Evolutionary conservation across 2,888 invertebrate genomes (phyloP).

Genomic region (Cartodere bifasciata): DNA sequence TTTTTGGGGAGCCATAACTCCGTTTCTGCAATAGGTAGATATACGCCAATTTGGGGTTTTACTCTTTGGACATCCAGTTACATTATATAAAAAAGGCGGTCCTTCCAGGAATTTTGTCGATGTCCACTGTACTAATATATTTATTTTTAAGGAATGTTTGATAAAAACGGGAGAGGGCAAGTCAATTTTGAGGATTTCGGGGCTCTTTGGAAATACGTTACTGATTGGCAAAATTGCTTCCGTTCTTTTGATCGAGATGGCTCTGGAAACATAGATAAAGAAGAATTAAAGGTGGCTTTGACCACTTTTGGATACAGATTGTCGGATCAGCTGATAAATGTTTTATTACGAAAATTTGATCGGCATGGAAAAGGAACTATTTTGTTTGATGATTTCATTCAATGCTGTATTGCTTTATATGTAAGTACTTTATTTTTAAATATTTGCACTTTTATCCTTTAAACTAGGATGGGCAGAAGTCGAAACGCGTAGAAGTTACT

Average conservation of each 20-base stretch:
- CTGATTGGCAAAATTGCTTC: slow-evolving; percentile 96
- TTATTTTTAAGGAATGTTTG: slow-evolving; percentile 68
- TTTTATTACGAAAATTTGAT: slow-evolving; percentile 87
- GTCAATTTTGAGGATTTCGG: slow-evolving; percentile 94
- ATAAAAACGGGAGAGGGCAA: slow-evolving; percentile 74
- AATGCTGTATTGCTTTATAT: slow-evolving; percentile 85
- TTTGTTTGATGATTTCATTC: slow-evolving; percentile 96
- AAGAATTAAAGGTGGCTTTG: slow-evolving; percentile 83
- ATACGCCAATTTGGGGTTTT: too few relatives aligned
- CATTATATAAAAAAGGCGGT: too few relatives aligned
- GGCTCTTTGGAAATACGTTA: slow-evolving; percentile 94
- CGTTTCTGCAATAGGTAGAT: too few relatives aligned
- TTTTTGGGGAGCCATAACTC: too few relatives aligned
- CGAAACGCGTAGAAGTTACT: too few relatives aligned
- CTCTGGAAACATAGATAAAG: slow-evolving; percentile 82
- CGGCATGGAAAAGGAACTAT: slow-evolving; percentile 81
- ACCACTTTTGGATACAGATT: slow-evolving; percentile 81
- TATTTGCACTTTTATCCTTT: too few relatives aligned
- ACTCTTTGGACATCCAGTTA: too few relatives aligned
- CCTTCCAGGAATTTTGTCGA: too few relatives aligned
- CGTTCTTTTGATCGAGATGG: slow-evolving; percentile 86
- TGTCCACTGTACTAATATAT: too few relatives aligned
- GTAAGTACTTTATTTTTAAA: too few relatives aligned
- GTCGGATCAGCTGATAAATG: slow-evolving; percentile 66
- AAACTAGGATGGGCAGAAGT: too few relatives aligned